These are phyloP conservation scores for Noctua pronuba DNA, from an alignment of 2,888 invertebrate species.

Conservation along the genomic window DNA sequence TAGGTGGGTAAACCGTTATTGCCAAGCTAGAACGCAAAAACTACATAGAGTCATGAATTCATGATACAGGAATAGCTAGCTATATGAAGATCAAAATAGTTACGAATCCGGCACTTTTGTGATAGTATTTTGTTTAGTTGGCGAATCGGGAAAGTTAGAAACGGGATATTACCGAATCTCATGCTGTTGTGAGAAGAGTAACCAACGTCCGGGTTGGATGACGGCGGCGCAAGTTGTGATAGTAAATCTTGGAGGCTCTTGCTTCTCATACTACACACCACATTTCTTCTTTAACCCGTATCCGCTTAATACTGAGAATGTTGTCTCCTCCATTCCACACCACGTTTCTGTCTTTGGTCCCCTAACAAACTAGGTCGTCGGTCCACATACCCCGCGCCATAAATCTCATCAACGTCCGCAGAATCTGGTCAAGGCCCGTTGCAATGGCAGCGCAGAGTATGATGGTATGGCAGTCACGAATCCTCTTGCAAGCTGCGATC, in stretches of 20 bases:
- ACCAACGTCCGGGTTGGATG: background rate
- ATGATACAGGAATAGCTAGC: background rate
- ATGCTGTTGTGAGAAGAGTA: background rate
- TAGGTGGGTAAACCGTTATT: background rate
- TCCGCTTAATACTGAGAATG: background rate
- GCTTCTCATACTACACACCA: background rate
- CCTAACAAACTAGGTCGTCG: background rate
- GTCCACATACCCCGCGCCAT: background rate
- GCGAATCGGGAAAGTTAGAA: background rate
- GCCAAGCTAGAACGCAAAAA: background rate
- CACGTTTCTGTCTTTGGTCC: background rate
- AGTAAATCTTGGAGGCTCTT: background rate
- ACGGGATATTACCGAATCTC: background rate
- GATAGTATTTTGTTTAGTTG: background rate
- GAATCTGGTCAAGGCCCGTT: background rate
- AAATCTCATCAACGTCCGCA: background rate
- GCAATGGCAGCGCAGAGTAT: background rate
- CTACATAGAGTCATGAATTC: background rate
- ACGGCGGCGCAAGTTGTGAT: background rate
- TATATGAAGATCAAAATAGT: background rate
- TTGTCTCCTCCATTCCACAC: background rate
- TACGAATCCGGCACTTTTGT: background rate
- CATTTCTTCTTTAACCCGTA: background rate
- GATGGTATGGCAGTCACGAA: background rate
- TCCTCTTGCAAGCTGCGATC: background rate